Evolutionary conservation across 2,113 vertebrate genomes (phyloP).

Genomic region (Cairina moschata): DNA sequence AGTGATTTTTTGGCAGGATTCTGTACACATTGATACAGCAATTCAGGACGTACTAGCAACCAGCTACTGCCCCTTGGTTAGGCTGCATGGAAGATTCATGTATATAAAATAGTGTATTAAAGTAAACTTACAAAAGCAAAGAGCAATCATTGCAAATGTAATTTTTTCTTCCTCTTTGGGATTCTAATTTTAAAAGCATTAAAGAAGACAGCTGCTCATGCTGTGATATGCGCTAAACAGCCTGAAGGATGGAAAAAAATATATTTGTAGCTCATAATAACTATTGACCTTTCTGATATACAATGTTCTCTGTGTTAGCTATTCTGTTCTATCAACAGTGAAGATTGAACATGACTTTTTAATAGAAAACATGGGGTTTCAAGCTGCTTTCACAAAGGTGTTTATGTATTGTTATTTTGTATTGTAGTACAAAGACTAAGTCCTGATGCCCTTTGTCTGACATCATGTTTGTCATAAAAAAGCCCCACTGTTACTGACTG

Average conservation of each 20-base stretch:
- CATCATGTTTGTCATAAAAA: constrained; percentile 77
- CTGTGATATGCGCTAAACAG: constrained; percentile 86
- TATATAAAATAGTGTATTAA: constrained; percentile 85
- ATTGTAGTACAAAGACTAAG: constrained; percentile 80
- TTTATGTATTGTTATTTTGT: constrained; percentile 85
- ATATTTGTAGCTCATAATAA: constrained; percentile 89
- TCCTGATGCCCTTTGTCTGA: constrained; percentile 83
- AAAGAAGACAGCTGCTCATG: constrained; percentile 86
- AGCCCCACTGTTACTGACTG: constrained; percentile 65
- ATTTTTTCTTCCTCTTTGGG: constrained; percentile 84
- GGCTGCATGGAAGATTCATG: constrained; percentile 73
- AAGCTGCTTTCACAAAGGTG: constrained; percentile 83
- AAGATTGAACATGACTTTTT: constrained; percentile 89
- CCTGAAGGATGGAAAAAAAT: constrained; percentile 86
- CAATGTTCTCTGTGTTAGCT: constrained; percentile 85
- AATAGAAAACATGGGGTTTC: constrained; percentile 86
- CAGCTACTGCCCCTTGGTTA: constrained; percentile 63
- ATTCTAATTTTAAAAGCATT: constrained; percentile 89
- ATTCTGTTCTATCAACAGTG: constrained; percentile 86
- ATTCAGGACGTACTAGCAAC: constrained; percentile 44
- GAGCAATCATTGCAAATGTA: constrained; percentile 84
- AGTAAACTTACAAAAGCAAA: constrained; percentile 86
- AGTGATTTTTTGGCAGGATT: constrained; percentile 60
- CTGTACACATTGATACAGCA: constrained; percentile 59
- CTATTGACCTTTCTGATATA: constrained; percentile 89